phyloP scores from a whole-genome alignment of 2,888 invertebrate species.

The Mythimna loreyi region DNA sequence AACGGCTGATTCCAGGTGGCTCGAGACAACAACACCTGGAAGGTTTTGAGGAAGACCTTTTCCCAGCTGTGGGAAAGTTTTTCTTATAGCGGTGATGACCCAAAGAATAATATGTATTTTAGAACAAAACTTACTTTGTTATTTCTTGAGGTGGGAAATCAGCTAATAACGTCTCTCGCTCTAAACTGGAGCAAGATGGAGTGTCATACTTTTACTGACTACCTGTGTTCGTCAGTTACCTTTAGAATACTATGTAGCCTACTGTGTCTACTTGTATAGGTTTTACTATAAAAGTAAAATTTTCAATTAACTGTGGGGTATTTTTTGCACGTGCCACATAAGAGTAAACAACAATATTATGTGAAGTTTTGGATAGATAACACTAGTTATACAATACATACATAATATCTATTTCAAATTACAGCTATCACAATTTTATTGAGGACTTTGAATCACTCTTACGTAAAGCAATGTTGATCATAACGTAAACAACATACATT shows the following conservation, averaged over 20 bases:
- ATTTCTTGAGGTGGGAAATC: no score
- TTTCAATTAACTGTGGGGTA: background rate
- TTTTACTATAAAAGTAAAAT: no score
- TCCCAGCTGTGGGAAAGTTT: no score
- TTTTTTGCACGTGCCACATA: slow-evolving; percentile 23
- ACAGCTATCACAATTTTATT: slow-evolving; percentile 16
- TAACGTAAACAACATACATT: slow-evolving; percentile 26
- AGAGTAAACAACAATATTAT: slow-evolving; percentile 21
- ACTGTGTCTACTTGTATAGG: no score
- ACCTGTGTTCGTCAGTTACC: no score
- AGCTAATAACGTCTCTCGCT: no score
- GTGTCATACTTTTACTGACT: no score
- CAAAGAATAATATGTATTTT: background rate
- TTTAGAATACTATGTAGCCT: background rate
- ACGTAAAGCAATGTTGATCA: slow-evolving; percentile 41
- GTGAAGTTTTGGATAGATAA: background rate
- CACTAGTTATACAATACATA: slow-evolving; percentile 8
- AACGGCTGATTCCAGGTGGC: no score
- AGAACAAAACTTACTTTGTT: background rate
- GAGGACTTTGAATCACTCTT: slow-evolving; percentile 34
- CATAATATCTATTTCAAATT: slow-evolving; percentile 12
- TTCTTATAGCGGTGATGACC: background rate
- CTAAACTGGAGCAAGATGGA: no score
- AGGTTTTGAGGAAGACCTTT: no score
- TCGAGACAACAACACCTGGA: no score